Percentiles rank a stretch among this genome's conserved stretches.
phyloP scores from a whole-genome alignment of 2,888 invertebrate species.

The Aricia artaxerxes region DNA sequence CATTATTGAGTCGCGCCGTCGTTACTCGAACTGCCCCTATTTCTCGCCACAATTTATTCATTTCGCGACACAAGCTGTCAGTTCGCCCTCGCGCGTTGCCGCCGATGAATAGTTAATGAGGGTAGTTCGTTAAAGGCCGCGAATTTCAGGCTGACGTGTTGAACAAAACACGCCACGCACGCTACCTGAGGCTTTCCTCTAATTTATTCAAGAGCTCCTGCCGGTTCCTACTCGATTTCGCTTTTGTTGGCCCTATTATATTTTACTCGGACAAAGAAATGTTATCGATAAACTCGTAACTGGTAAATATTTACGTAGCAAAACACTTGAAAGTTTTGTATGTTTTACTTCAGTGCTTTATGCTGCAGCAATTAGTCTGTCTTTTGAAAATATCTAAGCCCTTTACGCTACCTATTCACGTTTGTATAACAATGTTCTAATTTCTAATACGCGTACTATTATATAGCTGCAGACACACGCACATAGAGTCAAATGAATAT shows the following conservation, averaged over 20 bases:
- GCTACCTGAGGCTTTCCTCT: slow-evolving; percentile 41
- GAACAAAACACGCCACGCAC: slow-evolving; percentile 70
- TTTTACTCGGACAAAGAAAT: slow-evolving; percentile 19
- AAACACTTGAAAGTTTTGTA: not conserved
- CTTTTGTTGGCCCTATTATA: slow-evolving; percentile 13
- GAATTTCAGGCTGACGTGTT: slow-evolving; percentile 66
- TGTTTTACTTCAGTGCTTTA: not conserved
- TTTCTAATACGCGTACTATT: not conserved
- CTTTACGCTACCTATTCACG: no score
- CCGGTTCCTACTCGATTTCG: not conserved
- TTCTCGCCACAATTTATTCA: slow-evolving; percentile 78
- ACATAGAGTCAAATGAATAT: no score
- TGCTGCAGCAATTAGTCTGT: no score
- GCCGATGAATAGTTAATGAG: slow-evolving; percentile 73
- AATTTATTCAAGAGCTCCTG: slow-evolving; percentile 35
- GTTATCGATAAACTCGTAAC: not conserved
- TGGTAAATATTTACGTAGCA: slow-evolving; percentile 2
- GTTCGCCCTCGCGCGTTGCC: slow-evolving; percentile 70
- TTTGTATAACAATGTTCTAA: not conserved
- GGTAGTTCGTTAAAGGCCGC: slow-evolving; percentile 73
- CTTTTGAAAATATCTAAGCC: no score
- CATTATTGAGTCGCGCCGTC: slow-evolving; percentile 69
- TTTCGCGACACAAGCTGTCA: slow-evolving; percentile 77
- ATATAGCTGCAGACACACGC: not conserved
- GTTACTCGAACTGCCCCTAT: slow-evolving; percentile 76